Evolutionary conservation across 2,113 vertebrate species (phyloP), one percentile per base, ranked within the genome.

Genomic region (Corvus cornix): DNA sequence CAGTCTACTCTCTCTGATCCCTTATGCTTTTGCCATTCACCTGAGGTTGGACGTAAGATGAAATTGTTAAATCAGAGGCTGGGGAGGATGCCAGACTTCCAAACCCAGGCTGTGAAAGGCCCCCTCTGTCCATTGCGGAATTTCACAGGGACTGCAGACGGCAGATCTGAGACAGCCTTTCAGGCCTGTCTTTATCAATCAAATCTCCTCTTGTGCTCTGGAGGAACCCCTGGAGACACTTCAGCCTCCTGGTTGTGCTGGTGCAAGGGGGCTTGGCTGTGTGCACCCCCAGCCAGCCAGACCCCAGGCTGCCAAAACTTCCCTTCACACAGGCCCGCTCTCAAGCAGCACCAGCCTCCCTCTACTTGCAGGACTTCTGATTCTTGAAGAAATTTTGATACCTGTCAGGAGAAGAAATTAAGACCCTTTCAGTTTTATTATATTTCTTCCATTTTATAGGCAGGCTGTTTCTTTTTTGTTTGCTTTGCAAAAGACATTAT

Each of bases 51-150:
- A 95, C 48, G 7, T 76, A 85, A 91, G 84, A 75, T 0, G 35
- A 84, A 95, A 95, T 92, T 91, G 91, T 92, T 95, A 67, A 89
- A 82, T 82, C 84, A 64, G 95, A 92, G 69, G 60, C 94, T 87
- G 89, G 68, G 84, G 94, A 92, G 49, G 17, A 63, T 8, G 73
- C 86, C 95, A 95, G 89, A 82, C 89, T 95, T 60, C 76, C 48
- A 39, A 84, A 73, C 21, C 35, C 4, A 2, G 77, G 49, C 84
- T 89, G 74, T 96, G 93, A 95, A 97, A 97, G 84, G 78, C 53
- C 89, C 63, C 31, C 41, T 96, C 91, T 94, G 93, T 94, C 87
- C 78, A 27, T 15, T 79, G 82, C 78, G 55, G 80, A 39, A 56
- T 77, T 92, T 82, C 41, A 67, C 8, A 3, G 67, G 27, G 72